Evolutionary conservation across 2,797 vertebrate genomes (phyloP).

Genomic region (Thaleichthys pacificus): DNA sequence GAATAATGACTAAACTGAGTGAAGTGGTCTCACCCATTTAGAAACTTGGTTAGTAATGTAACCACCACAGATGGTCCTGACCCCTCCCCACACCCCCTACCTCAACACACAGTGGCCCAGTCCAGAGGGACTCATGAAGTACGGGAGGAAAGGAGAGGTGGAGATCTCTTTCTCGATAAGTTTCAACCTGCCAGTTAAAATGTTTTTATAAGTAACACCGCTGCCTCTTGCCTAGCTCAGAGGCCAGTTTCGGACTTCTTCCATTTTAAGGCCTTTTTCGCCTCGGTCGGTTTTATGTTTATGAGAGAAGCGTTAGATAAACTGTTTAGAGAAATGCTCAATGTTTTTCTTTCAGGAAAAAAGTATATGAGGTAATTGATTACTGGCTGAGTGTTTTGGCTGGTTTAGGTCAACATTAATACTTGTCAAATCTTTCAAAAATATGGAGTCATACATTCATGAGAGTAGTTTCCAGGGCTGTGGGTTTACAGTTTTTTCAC

Average conservation of each 20-base stretch:
- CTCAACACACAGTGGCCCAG: conserved; percentile 11
- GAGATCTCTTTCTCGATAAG: conserved; percentile 45
- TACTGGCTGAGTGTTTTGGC: conserved; percentile 45
- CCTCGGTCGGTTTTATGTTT: conserved; percentile 37
- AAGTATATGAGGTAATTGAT: conserved; percentile 67
- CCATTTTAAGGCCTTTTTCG: conserved; percentile 44
- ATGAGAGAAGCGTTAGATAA: conserved; percentile 57
- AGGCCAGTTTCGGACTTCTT: conserved; percentile 25
- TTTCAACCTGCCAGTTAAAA: conserved; percentile 49
- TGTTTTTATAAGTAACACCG: conserved; percentile 58
- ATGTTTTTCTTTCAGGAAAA: conserved; percentile 44
- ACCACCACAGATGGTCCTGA: background rate
- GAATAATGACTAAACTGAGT: conserved; percentile 13
- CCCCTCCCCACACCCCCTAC: background rate
- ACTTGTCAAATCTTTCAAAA: conserved; percentile 56
- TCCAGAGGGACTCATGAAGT: conserved; percentile 18
- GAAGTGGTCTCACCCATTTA: background rate
- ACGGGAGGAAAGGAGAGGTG: conserved; percentile 59
- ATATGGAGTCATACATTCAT: conserved; percentile 60
- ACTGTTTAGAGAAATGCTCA: conserved; percentile 51
- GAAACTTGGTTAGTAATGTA: background rate
- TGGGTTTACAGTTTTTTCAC: conserved; percentile 40
- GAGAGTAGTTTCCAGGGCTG: conserved; percentile 48
- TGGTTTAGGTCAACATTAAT: conserved; percentile 46
- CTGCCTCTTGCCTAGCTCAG: conserved; percentile 32